Evolutionary conservation across 2,113 vertebrate species (phyloP).

Genomic region (Eleginops maclovinus): DNA sequence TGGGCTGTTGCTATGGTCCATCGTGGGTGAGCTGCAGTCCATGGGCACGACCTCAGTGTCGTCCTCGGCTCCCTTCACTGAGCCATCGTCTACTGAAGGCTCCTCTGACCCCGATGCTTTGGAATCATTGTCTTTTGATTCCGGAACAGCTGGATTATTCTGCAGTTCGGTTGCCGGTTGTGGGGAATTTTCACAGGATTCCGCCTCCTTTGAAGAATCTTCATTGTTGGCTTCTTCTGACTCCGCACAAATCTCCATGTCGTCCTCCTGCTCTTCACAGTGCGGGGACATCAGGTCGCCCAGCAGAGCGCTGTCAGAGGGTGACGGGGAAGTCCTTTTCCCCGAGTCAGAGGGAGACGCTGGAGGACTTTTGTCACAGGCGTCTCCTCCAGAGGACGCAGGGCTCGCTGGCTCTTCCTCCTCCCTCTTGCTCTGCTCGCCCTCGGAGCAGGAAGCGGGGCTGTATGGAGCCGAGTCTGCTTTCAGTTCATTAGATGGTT

Average conservation of each 20-base stretch:
- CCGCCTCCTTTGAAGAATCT: conserved; percentile 23
- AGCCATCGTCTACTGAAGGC: conserved; percentile 20
- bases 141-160: background rate
- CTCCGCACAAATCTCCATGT: conserved; percentile 47
- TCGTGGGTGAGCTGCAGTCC: conserved; percentile 92
- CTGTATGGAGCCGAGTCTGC: conserved; percentile 39
- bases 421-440: conserved; percentile 1
- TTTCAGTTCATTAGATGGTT: conserved; percentile 28
- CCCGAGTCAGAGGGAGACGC: conserved; percentile 27
- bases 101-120: conserved; percentile 4
- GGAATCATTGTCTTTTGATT: conserved; percentile 4
- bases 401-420: conserved; percentile 43
- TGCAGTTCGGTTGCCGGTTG: background rate
- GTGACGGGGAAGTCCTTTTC: conserved; percentile 19
- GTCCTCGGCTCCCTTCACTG: conserved; percentile 67
- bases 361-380: conserved; percentile 22
- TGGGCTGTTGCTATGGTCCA: conserved; percentile 83
- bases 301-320: conserved; percentile 11
- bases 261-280: conserved; percentile 25
- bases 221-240: conserved; percentile 29
- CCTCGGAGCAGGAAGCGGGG: conserved; percentile 40
- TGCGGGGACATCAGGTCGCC: conserved; percentile 54
- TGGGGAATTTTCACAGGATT: conserved; percentile 17
- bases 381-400: conserved; percentile 28
- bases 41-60: conserved; percentile 90